Base-by-base conservation (phyloP, 2,888 invertebrate genomes). In the Scaptomyza parva region DNA sequence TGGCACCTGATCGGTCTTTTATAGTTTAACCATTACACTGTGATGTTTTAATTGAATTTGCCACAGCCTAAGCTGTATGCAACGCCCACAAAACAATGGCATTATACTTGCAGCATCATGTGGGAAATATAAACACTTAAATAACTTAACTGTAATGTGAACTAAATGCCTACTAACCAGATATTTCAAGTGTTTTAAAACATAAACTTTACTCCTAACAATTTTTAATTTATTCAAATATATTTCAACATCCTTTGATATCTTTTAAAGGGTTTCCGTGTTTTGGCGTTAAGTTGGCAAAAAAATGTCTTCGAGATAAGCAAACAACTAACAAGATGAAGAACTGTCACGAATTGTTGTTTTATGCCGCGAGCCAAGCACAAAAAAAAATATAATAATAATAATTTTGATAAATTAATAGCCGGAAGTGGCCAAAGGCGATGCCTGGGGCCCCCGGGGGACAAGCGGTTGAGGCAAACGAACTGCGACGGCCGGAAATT, bases 391-490 rank as follows among this genome's bases (percentile, higher is more conserved):
- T 54, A 57, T n/a, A n/a, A n/a, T n/a, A 77, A 28, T 65, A 63
- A 57, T 57, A 65, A 54, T 68, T 81, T 84, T 86, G 70, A 81
- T 84, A 86, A 81, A 84, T 86, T 78, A 86, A 86, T 74, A 86
- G 70, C 33, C 57, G 67, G 71, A 60, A 70, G 55, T 48, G 30
- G 22, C 24, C 51, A 39, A 61, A 78, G 76, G 70, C 75, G 66
- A 43, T 14, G 37, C 71, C 69, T 26, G 11, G 14, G n/a, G 44
- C 18, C 40, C 71, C 69, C 33, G 11, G 14, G 14, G 51, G 72
- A 33, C 39, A 35, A 24, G 18, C 20, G 28, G 17, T 7, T 18
- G 40, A 26, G 17, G 17, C 39, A 40, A 68, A 51, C 54, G 47
- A 60, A 57, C 55, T 69, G 63, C 60, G 65, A 71, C 65, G 63